These are phyloP conservation scores for Orussus abietinus DNA, from an alignment of 1,140 invertebrate genomes.

Conservation along the genomic window DNA sequence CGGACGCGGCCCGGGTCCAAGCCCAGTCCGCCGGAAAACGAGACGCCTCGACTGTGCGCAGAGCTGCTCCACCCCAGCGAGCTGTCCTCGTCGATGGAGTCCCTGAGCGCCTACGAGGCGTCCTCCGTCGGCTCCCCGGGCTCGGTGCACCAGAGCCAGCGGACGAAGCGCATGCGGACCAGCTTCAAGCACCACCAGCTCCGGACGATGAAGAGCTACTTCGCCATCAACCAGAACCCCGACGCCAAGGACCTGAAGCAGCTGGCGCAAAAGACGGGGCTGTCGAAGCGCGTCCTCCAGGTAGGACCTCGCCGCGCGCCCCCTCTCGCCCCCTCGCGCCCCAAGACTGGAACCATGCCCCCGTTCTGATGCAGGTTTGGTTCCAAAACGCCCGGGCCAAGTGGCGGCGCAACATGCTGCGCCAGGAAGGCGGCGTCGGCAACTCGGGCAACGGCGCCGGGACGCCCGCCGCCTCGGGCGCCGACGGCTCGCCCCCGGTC, in stretches of 20 bases:
- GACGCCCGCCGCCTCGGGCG: slow-evolving; percentile 46
- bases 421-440: slow-evolving; percentile 61
- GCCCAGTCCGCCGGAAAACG: too few species aligned
- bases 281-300: slow-evolving; percentile 93
- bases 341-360: not conserved
- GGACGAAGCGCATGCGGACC: slow-evolving; percentile 90
- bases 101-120: slow-evolving; percentile 66
- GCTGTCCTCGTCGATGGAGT: slow-evolving; percentile 73
- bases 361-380: slow-evolving; percentile 86
- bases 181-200: slow-evolving; percentile 96
- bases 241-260: slow-evolving; percentile 95
- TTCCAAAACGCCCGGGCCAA: slow-evolving; percentile 97
- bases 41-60: too few species aligned
- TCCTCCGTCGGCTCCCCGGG: slow-evolving; percentile 70
- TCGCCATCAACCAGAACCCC: slow-evolving; percentile 95
- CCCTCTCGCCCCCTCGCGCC: not conserved
- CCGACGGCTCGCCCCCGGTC: slow-evolving; percentile 41
- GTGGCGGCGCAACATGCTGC: slow-evolving; percentile 82
- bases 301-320: slow-evolving; percentile 56
- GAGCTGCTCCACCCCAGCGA: slow-evolving; percentile 71
- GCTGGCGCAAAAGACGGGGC: slow-evolving; percentile 91
- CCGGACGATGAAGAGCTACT: slow-evolving; percentile 96
- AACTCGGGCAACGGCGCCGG: slow-evolving; percentile 38
- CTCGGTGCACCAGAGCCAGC: slow-evolving; percentile 55
- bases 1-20: slow-evolving; percentile 18